Base-by-base conservation (phyloP, 2,113 vertebrate species). In the Oceanodroma tethys region DNA sequence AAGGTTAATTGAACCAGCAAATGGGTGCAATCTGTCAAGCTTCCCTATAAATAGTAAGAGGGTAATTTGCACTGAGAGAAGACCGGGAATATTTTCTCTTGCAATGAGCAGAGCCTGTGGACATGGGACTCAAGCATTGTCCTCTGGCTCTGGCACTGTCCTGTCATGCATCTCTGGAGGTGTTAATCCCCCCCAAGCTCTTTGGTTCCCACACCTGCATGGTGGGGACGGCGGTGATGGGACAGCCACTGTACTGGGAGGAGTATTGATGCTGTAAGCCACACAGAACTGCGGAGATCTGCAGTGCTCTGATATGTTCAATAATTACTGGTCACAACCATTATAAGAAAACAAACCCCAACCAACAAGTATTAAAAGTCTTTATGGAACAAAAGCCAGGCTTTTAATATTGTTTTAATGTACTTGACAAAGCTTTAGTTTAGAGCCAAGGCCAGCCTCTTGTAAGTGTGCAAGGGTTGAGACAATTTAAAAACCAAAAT, bases 401-500 rank as follows among this genome's bases (percentile, higher is more conserved):
- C 48, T 88, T 94, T 91, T 96, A 95, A 91, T 95, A 95, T 78
- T 59, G 70, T 92, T 89, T 86, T 90, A 96, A 89, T 11, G 40
- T 53, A 90, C 74, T 93, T 80, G 84, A 94, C 60, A 86, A 94
- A 96, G 96, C 81, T 94, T 62, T 92, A 75, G 62, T 86, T 92
- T 53, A 88, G 62, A 93, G 91, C 74, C 78, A 81, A 91, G 83
- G 30, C 89, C 34, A 8, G 65, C 23, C 48, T 48, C 78, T 93
- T 82, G 26, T 84, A 95, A 95, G 76, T 59, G 34, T 92, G 74
- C 82, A 82, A 76, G 62, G 83, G 60, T 7, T 93, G 93, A 96
- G 90, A 93, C 91, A 93, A 94, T 91, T 94, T 93, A 76, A 95
- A 97, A 95, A 93, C 36, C 74, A 91, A 97, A 95, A 94, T 94